These are phyloP conservation scores for Catharus fuscescens DNA, from an alignment of 2,113 vertebrate genomes.

Conservation along the genomic window DNA sequence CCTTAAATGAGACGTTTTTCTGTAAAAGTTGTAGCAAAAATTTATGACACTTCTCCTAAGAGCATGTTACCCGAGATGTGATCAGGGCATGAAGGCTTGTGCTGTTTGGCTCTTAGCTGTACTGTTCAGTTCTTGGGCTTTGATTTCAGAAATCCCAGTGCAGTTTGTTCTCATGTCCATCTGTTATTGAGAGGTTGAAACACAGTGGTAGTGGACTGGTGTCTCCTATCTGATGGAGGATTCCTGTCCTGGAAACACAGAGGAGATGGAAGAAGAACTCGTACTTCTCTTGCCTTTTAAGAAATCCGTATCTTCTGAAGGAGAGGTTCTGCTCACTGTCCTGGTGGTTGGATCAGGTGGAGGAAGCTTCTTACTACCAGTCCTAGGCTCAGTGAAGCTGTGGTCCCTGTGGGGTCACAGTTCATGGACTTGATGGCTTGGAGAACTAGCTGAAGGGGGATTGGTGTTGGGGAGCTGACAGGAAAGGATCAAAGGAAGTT, in stretches of 20 bases:
- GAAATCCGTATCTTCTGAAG: neutral
- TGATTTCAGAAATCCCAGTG: neutral
- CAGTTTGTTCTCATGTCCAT: neutral
- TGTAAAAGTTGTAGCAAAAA: slow-evolving; percentile 24
- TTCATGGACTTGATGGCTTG: neutral
- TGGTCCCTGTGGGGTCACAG: neutral
- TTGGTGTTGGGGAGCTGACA: neutral
- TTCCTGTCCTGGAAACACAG: neutral
- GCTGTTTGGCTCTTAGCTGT: neutral
- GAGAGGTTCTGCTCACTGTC: neutral
- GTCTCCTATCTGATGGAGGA: neutral
- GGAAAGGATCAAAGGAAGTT: neutral
- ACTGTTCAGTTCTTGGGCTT: neutral
- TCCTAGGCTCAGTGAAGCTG: neutral
- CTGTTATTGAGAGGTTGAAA: neutral
- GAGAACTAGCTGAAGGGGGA: neutral
- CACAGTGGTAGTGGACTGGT: neutral
- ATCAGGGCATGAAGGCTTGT: neutral
- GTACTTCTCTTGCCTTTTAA: neutral
- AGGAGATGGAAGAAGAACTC: neutral
- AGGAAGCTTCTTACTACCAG: neutral
- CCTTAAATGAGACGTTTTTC: neutral
- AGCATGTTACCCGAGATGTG: slow-evolving; percentile 39
- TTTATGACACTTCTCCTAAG: neutral
- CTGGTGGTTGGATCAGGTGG: neutral